Percentiles rank a stretch among this genome's conserved stretches.
Evolutionary conservation across 2,113 vertebrate genomes (phyloP).

Genomic region (Okapia johnstoni): DNA sequence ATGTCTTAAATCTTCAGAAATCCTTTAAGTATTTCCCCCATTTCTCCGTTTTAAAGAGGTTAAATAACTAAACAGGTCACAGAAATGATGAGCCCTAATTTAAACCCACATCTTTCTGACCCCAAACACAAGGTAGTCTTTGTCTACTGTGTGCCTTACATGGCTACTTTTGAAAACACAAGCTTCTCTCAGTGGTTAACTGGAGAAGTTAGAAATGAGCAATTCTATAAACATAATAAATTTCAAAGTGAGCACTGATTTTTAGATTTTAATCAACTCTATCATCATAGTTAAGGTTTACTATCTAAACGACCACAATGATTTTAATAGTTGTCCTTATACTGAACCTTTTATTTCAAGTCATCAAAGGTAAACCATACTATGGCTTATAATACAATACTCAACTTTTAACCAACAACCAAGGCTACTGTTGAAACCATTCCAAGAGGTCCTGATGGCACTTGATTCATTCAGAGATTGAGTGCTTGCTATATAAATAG

Average conservation of each 20-base stretch:
- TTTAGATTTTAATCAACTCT: conserved; percentile 34
- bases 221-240: conserved; percentile 22
- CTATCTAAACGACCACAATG: not conserved
- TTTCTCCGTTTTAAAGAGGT: not conserved
- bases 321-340: conserved; percentile 39
- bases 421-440: not conserved
- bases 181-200: not conserved
- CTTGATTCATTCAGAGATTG: not conserved
- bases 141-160: not conserved
- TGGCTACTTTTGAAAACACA: conserved; percentile 12
- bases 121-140: not conserved
- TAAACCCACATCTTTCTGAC: not conserved
- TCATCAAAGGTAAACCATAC: conserved; percentile 16
- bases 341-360: conserved; percentile 32
- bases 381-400: not conserved
- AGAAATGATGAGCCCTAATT: not conserved
- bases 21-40: not conserved
- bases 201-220: not conserved
- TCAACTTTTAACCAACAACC: not conserved
- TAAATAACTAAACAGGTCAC: conserved; percentile 17
- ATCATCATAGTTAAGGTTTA: not conserved
- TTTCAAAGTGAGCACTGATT: conserved; percentile 43
- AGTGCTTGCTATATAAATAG: not conserved
- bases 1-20: not conserved
- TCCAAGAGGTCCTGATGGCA: not conserved